phyloP scores from a whole-genome alignment of 30 jellyfish, hydroid and myxozoan genomes.

The Chrysaora quinquecirrha region DNA sequence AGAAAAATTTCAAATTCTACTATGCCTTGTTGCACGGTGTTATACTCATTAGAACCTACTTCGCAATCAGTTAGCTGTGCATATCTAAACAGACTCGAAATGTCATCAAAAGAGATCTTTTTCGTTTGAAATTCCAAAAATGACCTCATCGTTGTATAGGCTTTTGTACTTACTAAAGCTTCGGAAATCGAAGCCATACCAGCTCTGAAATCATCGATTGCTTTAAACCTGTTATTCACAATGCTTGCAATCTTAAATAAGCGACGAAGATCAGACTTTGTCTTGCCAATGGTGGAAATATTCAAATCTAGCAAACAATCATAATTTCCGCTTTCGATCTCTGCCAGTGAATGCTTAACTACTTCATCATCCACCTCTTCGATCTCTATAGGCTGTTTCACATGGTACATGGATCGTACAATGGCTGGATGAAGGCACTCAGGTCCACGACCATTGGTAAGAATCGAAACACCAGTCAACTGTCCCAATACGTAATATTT shows the following conservation, averaged over 20 bases:
- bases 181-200: neutral
- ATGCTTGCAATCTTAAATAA: neutral
- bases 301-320: neutral
- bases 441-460: conserved; percentile 30
- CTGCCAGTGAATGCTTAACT: neutral
- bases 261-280: neutral
- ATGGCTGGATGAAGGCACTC: conserved; percentile 24
- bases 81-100: too few relatives aligned
- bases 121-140: too few relatives aligned
- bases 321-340: neutral
- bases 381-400: neutral
- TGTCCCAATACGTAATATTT: conserved; percentile 8
- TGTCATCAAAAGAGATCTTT: too few relatives aligned
- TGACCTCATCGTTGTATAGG: too few relatives aligned
- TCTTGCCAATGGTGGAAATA: neutral
- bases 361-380: neutral
- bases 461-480: conserved; percentile 18
- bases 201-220: neutral
- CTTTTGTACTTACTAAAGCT: too few relatives aligned
- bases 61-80: too few relatives aligned
- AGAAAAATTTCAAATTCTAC: too few relatives aligned
- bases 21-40: too few relatives aligned
- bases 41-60: too few relatives aligned
- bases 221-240: neutral
- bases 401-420: neutral